These are phyloP conservation scores for Mungos mungo DNA, from an alignment of 2,113 vertebrate species.

Conservation along the genomic window DNA sequence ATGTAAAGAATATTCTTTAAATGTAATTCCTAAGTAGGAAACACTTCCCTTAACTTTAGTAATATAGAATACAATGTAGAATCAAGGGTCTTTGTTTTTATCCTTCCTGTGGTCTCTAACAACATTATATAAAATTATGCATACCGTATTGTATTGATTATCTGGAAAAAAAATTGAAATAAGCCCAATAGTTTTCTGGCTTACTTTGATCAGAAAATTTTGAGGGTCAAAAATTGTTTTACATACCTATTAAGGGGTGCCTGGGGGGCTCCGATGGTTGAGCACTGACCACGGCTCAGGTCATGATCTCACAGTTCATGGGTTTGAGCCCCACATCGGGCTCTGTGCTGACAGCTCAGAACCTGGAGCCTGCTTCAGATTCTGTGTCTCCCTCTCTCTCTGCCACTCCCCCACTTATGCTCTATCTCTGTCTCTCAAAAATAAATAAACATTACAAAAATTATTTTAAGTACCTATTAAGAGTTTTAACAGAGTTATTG, in stretches of 20 bases:
- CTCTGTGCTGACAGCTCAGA: not conserved
- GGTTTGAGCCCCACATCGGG: not conserved
- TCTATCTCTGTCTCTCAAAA: not conserved
- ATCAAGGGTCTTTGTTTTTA: not conserved
- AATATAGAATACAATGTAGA: not conserved
- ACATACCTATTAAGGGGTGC: not conserved
- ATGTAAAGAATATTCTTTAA: not conserved
- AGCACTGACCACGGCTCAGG: not conserved
- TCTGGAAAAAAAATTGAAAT: not conserved
- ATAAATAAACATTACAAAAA: not conserved
- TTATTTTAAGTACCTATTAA: not conserved
- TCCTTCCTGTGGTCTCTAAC: not conserved
- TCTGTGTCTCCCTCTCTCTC: not conserved
- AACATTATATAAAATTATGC: not conserved
- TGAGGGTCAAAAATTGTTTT: not conserved
- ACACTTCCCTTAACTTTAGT: not conserved
- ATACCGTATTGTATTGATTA: not conserved
- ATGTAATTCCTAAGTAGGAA: not conserved
- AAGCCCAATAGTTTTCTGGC: not conserved
- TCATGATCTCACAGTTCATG: not conserved
- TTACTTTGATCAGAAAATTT: not conserved
- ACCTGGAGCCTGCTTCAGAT: not conserved
- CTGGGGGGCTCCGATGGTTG: not conserved
- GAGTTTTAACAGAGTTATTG: not conserved
- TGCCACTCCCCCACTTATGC: not conserved